A percentile compares a stretch with the other conserved stretches of the same genome.
phyloP scores from a whole-genome alignment of 2,113 vertebrate genomes.

The Ailuropoda melanoleuca region DNA sequence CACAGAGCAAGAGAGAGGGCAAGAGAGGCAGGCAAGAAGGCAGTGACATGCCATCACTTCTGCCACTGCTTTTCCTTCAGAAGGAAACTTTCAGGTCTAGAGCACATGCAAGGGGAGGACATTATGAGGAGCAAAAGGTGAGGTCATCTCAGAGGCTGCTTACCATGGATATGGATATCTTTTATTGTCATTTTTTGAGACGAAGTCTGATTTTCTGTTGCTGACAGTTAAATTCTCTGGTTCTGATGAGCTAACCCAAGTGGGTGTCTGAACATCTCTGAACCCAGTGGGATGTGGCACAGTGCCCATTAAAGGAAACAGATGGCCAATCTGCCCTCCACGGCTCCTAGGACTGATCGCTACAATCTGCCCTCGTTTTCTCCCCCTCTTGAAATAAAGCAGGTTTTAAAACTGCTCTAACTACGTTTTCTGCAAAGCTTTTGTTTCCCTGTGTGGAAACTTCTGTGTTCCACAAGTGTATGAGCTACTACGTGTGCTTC shows the following conservation, averaged over 20 bases:
- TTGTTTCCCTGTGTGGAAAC: neutral
- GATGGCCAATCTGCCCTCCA: neutral
- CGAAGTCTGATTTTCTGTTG: neutral
- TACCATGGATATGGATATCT: too few species aligned
- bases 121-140: neutral
- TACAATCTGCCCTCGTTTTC: neutral
- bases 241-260: neutral
- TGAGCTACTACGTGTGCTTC: neutral
- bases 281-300: accelerated
- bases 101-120: too few species aligned
- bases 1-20: too few species aligned
- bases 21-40: neutral
- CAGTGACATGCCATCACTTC: accelerated
- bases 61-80: accelerated
- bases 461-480: neutral
- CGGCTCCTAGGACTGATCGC: too few species aligned
- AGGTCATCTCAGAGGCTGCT: neutral
- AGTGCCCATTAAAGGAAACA: accelerated
- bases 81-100: neutral
- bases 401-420: neutral
- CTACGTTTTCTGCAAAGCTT: neutral
- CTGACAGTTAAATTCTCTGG: neutral
- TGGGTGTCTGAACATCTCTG: accelerated
- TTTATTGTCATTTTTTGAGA: neutral
- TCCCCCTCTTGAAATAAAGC: neutral